These are phyloP conservation scores for Eilema sororculum DNA, from an alignment of 2,888 invertebrate species.

Conservation along the genomic window DNA sequence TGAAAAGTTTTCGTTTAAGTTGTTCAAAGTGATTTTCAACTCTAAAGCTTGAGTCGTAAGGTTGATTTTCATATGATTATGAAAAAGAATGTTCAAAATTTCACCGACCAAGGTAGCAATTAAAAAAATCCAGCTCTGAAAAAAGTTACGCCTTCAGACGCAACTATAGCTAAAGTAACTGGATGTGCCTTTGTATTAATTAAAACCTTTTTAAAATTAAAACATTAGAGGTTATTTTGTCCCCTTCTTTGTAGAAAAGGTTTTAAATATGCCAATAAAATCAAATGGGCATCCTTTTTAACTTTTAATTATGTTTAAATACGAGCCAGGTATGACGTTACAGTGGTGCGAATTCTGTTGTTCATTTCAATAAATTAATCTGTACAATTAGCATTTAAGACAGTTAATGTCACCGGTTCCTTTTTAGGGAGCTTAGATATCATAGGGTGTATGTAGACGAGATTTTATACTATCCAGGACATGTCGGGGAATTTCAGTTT, in stretches of 20 bases:
- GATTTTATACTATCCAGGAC: too few species aligned
- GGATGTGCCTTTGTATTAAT: slow-evolving; percentile 22
- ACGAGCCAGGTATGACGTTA: neutral
- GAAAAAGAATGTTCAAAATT: slow-evolving; percentile 32
- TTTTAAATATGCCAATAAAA: slow-evolving; percentile 1
- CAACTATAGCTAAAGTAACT: slow-evolving; percentile 21
- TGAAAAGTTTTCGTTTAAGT: slow-evolving; percentile 12
- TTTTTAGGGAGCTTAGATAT: too few species aligned
- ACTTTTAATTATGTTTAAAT: neutral
- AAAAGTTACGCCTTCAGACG: slow-evolving; percentile 37
- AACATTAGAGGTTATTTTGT: neutral
- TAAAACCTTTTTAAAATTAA: neutral
- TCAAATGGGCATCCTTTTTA: neutral
- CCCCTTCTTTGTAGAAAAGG: neutral
- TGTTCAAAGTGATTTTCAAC: neutral
- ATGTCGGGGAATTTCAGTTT: too few species aligned
- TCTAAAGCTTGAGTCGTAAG: neutral
- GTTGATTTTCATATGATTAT: slow-evolving; percentile 8
- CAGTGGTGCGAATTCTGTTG: neutral
- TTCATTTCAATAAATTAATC: too few species aligned
- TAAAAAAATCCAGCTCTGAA: slow-evolving; percentile 59
- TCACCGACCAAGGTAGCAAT: slow-evolving; percentile 45
- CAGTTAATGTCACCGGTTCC: too few species aligned
- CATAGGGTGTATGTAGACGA: too few species aligned
- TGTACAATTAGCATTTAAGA: too few species aligned